Conservation (phyloP, 2,113 vertebrate species). For the Helogale parvula region DNA sequence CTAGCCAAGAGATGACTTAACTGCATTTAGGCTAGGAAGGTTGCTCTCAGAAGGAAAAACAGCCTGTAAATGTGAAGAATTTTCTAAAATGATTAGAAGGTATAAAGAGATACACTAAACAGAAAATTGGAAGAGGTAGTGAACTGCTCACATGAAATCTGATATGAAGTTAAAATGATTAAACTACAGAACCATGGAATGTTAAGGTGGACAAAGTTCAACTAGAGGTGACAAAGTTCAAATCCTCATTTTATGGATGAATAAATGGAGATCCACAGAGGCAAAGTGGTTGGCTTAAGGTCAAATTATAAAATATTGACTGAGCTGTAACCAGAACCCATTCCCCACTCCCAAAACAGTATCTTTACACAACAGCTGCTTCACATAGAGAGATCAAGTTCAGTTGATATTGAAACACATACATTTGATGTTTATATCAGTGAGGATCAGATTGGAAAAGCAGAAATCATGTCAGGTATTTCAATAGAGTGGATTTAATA, state of each 20-base stretch:
- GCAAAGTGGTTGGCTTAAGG: neutral
- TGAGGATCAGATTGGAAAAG: neutral
- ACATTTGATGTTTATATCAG: neutral
- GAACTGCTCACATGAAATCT: neutral
- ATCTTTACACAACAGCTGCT: neutral
- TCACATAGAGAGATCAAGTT: neutral
- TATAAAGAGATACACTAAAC: neutral
- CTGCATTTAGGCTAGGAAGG: neutral
- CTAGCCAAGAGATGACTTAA: constrained; percentile 31
- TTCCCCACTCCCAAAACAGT: neutral
- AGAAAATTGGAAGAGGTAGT: neutral
- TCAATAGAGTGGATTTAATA: neutral
- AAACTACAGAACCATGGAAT: neutral
- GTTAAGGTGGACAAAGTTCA: neutral
- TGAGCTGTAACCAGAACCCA: neutral
- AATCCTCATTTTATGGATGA: neutral
- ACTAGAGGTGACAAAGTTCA: neutral
- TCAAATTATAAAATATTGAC: neutral
- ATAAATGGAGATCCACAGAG: neutral
- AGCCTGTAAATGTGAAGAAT: neutral
- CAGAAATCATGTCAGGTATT: neutral
- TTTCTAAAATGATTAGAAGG: neutral
- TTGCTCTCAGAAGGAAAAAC: neutral
- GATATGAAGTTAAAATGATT: neutral
- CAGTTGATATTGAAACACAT: neutral